These are phyloP conservation scores for Drosophila heteroneura DNA, from an alignment of 2,888 invertebrate species.

Conservation along the genomic window DNA sequence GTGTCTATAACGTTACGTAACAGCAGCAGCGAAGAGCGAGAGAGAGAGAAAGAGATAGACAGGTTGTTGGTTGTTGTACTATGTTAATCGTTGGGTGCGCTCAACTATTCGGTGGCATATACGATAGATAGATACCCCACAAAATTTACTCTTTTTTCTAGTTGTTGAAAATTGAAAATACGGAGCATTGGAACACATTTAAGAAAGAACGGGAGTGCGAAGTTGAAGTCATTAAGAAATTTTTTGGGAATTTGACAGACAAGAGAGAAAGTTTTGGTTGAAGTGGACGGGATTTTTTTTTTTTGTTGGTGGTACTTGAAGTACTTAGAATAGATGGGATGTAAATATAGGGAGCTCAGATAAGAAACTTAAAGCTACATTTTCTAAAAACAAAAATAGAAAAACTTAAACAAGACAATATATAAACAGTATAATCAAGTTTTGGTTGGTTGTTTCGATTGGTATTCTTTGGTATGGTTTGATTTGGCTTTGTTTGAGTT, in stretches of 20 bases:
- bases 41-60: conserved; percentile 80
- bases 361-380: conserved; percentile 71
- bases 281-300: conserved; percentile 23
- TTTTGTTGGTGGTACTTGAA: conserved; percentile 21
- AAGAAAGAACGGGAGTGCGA: conserved; percentile 35
- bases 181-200: conserved; percentile 24
- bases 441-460: conserved; percentile 47
- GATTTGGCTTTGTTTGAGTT: conserved; percentile 57
- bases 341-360: conserved; percentile 41
- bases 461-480: conserved; percentile 48
- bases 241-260: conserved; percentile 38
- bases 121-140: conserved; percentile 50
- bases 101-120: conserved; percentile 65
- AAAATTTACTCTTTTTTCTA: conserved; percentile 34
- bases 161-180: conserved; percentile 6
- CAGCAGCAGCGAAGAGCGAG: conserved; percentile 70
- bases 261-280: conserved; percentile 41
- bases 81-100: conserved; percentile 78
- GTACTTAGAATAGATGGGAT: conserved; percentile 41
- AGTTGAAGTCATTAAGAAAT: conserved; percentile 24
- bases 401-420: conserved; percentile 76
- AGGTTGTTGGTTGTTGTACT: conserved; percentile 74
- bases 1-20: conserved; percentile 86
- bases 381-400: conserved; percentile 69
- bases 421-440: conserved; percentile 67